Conservation (phyloP, 2,113 vertebrate genomes). For the Pristiophorus japonicus region DNA sequence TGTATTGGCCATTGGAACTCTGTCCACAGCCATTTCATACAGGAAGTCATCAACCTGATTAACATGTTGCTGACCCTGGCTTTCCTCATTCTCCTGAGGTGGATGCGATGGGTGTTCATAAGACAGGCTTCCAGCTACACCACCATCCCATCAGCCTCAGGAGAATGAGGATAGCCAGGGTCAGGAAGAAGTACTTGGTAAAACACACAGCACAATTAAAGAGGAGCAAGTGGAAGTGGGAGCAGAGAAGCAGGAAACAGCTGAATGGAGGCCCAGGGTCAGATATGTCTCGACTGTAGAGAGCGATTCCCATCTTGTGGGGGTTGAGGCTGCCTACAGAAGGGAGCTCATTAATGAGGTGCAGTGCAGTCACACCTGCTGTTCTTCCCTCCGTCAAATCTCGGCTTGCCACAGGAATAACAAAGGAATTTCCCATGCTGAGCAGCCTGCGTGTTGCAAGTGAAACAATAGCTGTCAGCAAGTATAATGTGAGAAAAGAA, state of each 20-base stretch:
- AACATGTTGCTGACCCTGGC: too few relatives aligned
- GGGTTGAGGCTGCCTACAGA: not conserved
- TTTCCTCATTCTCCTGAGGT: too few relatives aligned
- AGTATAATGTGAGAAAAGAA: not conserved
- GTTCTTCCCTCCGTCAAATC: not conserved
- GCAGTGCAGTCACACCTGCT: too few relatives aligned
- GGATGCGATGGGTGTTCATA: too few relatives aligned
- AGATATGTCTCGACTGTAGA: not conserved
- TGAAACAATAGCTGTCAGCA: not conserved
- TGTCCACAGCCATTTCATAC: too few relatives aligned
- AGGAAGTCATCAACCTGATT: too few relatives aligned
- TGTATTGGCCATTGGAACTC: too few relatives aligned
- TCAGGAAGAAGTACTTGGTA: not conserved
- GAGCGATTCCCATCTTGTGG: not conserved
- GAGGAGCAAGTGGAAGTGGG: not conserved
- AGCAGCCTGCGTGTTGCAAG: not conserved
- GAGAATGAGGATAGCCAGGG: not conserved
- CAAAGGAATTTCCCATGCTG: not conserved
- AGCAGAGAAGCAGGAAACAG: not conserved
- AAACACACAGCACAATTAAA: not conserved
- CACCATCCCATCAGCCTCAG: too few relatives aligned
- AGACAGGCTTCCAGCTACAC: too few relatives aligned
- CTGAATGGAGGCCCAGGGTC: not conserved
- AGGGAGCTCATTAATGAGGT: not conserved
- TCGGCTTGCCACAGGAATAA: not conserved